These are phyloP conservation scores for Drosophila nikananu DNA, from an alignment of 1,140 invertebrate genomes.

Conservation along the genomic window DNA sequence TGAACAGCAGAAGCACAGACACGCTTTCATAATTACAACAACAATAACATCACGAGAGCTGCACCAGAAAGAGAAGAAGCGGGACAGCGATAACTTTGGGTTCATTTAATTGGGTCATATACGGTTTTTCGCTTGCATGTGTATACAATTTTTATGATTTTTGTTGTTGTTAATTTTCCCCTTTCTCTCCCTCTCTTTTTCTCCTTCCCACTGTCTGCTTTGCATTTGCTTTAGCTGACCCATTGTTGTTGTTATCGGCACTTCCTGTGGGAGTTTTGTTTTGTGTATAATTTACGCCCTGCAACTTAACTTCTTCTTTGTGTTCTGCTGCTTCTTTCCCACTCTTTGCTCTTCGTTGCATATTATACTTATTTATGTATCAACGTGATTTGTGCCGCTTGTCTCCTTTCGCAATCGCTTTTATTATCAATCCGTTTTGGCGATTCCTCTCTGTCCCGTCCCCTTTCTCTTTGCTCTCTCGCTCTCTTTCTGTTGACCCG, in stretches of 20 bases:
- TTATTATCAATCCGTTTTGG: conserved; percentile 28
- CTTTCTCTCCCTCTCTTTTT: background rate
- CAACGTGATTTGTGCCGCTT: conserved; percentile 54
- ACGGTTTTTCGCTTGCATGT: conserved; percentile 71
- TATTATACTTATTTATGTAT: conserved; percentile 17
- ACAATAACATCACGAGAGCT: conserved; percentile 27
- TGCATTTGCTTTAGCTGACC: conserved; percentile 30
- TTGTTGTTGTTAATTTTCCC: conserved; percentile 43
- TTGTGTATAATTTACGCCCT: conserved; percentile 64
- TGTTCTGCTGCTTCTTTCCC: conserved; percentile 3
- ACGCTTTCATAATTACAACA: conserved; percentile 77
- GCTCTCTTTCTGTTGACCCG: conserved; percentile 10
- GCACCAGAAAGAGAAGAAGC: conserved; percentile 1
- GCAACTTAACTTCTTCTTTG: conserved; percentile 49
- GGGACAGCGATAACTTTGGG: conserved; percentile 41
- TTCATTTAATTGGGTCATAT: conserved; percentile 81
- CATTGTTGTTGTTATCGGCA: conserved; percentile 57
- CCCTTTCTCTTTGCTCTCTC: conserved; percentile 5
- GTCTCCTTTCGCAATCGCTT: conserved; percentile 22
- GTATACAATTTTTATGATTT: conserved; percentile 51
- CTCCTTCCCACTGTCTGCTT: conserved; percentile 2
- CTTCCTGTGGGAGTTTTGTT: conserved; percentile 73
- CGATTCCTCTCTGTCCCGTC: conserved; percentile 3
- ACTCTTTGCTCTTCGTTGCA: conserved; percentile 3
- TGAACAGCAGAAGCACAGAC: conserved; percentile 2